phyloP scores from a whole-genome alignment of 92 coral and sea anemone genomes.

The Actinostola sp. region DNA sequence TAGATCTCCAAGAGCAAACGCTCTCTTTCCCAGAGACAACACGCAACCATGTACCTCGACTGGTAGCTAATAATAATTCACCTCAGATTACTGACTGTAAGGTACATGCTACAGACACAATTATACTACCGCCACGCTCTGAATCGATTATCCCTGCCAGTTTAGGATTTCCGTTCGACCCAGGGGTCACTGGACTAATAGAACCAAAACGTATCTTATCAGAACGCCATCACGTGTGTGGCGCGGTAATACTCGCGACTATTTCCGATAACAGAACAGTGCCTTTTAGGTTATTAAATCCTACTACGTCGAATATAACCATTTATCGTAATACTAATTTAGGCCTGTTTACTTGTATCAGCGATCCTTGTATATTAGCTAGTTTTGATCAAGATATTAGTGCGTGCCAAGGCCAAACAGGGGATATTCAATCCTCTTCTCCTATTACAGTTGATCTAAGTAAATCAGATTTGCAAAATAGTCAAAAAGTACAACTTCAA shows the following conservation, averaged over 20 bases:
- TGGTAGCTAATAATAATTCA: no score
- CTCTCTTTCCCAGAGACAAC: no score
- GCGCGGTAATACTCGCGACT: slow-evolving; percentile 28
- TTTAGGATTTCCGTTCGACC: background rate
- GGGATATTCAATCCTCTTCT: background rate
- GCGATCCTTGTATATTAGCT: slow-evolving; percentile 7
- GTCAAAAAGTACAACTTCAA: slow-evolving; percentile 14
- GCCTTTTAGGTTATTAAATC: slow-evolving; percentile 43
- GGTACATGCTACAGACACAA: slow-evolving; percentile 25
- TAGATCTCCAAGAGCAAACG: no score
- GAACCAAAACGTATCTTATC: slow-evolving; percentile 42
- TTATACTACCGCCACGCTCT: slow-evolving; percentile 45
- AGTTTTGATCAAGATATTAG: background rate
- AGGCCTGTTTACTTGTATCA: slow-evolving; percentile 17
- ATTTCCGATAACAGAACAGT: slow-evolving; percentile 26
- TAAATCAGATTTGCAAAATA: slow-evolving; percentile 9
- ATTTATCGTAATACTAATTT: slow-evolving; percentile 38
- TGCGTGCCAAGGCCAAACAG: background rate
- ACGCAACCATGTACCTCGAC: no score
- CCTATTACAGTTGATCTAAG: background rate
- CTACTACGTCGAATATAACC: slow-evolving; percentile 16
- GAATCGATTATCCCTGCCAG: slow-evolving; percentile 56
- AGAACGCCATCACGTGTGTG: slow-evolving; percentile 37
- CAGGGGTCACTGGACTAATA: slow-evolving; percentile 39
- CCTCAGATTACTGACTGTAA: no score